phyloP scores from a whole-genome alignment of 2,888 invertebrate genomes.

The Caenorhabditis imperialis region DNA sequence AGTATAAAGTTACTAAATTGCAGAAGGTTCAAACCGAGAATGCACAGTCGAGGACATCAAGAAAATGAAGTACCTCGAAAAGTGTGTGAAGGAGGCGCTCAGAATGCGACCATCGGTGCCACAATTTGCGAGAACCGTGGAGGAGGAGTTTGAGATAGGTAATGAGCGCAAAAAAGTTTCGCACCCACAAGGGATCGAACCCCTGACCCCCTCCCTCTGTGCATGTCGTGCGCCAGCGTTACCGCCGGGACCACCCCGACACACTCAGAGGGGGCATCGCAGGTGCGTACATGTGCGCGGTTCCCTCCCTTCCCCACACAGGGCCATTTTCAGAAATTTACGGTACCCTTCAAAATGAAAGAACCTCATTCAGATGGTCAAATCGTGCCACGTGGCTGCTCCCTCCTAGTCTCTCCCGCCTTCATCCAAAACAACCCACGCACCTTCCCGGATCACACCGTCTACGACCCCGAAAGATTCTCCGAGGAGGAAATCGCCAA shows the following conservation, averaged over 20 bases:
- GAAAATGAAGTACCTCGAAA: constrained; percentile 74
- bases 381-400: constrained; percentile 57
- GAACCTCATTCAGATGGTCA: constrained; percentile 49
- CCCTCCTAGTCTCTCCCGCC: constrained; percentile 57
- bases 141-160: constrained; percentile 63
- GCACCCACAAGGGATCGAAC: no score
- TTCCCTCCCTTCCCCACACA: no score
- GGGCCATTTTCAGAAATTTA: no score
- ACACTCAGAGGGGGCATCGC: background rate
- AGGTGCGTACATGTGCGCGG: no score
- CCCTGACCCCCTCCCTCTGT: no score
- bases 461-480: constrained; percentile 61
- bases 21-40: constrained; percentile 61
- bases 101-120: constrained; percentile 65
- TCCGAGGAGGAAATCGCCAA: constrained; percentile 58
- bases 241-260: no score
- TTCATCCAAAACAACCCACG: constrained; percentile 62
- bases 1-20: no score
- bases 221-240: no score
- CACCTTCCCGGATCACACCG: constrained; percentile 36
- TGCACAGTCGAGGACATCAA: constrained; percentile 76
- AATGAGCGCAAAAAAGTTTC: no score
- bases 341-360: no score
- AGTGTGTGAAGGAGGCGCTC: constrained; percentile 74
- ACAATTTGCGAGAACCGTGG: constrained; percentile 54